A percentile compares a stretch with the other conserved stretches of the same genome.
phyloP scores from a whole-genome alignment of 2,888 invertebrate species.

The Germaria angustata region DNA sequence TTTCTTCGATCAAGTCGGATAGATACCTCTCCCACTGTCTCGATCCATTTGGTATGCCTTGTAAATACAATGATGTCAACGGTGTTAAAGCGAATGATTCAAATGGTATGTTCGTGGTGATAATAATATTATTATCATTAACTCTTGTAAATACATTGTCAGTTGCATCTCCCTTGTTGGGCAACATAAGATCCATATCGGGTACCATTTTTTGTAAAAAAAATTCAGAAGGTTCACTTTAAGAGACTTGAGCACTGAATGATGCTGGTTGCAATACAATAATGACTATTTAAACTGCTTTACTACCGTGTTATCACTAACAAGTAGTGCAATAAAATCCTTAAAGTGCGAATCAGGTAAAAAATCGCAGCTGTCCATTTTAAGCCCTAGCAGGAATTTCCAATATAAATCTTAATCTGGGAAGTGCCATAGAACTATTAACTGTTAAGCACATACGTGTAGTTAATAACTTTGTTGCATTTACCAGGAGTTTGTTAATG shows the following conservation, averaged over 20 bases:
- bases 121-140: background rate
- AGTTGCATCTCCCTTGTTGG: no score
- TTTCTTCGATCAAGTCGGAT: slow-evolving; percentile 6
- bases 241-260: background rate
- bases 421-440: background rate
- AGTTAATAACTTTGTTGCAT: no score
- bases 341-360: background rate
- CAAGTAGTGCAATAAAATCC: background rate
- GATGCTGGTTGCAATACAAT: background rate
- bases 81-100: no score
- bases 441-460: background rate
- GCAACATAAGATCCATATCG: no score
- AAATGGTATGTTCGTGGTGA: no score
- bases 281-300: background rate
- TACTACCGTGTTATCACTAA: no score
- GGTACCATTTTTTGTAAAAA: slow-evolving; percentile 23
- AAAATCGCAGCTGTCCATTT: background rate
- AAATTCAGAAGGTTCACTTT: no score
- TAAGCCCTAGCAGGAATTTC: no score
- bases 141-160: no score
- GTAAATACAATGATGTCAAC: slow-evolving; percentile 6
- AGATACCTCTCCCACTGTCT: slow-evolving; percentile 30
- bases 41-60: slow-evolving; percentile 27
- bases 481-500: no score
- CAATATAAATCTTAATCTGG: no score